phyloP scores from a whole-genome alignment of 2,888 invertebrate species.

The Apamea epomidion region DNA sequence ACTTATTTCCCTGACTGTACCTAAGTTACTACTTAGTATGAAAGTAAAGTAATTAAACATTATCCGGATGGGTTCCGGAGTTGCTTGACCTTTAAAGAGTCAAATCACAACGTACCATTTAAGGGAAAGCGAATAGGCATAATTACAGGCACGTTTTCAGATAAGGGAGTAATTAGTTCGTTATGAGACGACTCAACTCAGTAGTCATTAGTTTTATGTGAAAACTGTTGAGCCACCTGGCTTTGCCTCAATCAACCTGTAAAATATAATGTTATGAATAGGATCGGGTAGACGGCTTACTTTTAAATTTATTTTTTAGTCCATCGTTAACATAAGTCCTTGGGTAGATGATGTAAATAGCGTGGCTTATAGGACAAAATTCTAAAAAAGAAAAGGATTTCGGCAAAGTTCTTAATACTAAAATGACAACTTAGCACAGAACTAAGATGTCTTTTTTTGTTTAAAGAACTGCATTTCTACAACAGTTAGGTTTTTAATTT shows the following conservation, averaged over 20 bases:
- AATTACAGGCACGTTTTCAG: slow-evolving; percentile 13
- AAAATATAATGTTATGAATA: slow-evolving; percentile 16
- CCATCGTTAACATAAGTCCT: too few species aligned
- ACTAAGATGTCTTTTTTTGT: too few species aligned
- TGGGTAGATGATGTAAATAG: background rate
- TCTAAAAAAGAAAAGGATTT: too few species aligned
- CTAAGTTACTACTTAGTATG: background rate
- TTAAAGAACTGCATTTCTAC: too few species aligned
- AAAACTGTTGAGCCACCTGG: slow-evolving; percentile 7
- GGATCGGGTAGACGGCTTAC: background rate
- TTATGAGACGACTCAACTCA: background rate
- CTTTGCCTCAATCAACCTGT: background rate
- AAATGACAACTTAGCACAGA: too few species aligned
- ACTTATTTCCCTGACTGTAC: background rate
- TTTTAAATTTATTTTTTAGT: background rate
- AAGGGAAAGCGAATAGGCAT: background rate
- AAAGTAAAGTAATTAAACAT: background rate
- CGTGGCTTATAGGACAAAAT: background rate
- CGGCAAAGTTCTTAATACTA: too few species aligned
- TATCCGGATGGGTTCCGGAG: background rate
- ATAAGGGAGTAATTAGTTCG: slow-evolving; percentile 34
- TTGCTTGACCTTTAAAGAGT: background rate
- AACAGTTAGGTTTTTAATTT: too few species aligned
- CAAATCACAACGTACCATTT: background rate
- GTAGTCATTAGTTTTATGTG: slow-evolving; percentile 26